Conservation (phyloP, 2,888 invertebrate genomes). For the Drosophila maculinotata region DNA sequence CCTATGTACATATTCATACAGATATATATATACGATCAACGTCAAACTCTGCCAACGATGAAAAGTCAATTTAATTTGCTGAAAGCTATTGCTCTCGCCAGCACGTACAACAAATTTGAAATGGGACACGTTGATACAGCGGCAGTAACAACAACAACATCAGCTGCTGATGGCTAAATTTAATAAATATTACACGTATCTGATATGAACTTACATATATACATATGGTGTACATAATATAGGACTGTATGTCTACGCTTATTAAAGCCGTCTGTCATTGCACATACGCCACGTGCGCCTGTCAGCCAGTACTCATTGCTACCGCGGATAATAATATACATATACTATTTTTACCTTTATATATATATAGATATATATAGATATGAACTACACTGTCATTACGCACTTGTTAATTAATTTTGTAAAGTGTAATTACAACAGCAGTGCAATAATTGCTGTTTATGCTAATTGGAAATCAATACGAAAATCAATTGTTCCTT, state of each 20-base stretch:
- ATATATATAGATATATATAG: conserved; percentile 1
- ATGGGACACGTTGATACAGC: conserved; percentile 62
- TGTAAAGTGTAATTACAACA: conserved; percentile 37
- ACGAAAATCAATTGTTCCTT: conserved; percentile 14
- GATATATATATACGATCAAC: neutral
- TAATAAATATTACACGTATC: conserved; percentile 64
- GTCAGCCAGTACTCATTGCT: conserved; percentile 21
- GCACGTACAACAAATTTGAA: conserved; percentile 72
- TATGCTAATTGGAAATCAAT: conserved; percentile 67
- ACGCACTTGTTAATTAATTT: conserved; percentile 43
- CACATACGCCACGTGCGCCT: conserved; percentile 41
- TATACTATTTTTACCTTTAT: conserved; percentile 2
- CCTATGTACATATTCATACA: neutral
- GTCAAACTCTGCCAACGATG: conserved; percentile 24
- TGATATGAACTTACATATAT: conserved; percentile 12
- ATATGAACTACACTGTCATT: conserved; percentile 3
- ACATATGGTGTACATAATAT: conserved; percentile 5
- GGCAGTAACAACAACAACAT: conserved; percentile 27
- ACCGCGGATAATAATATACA: conserved; percentile 16
- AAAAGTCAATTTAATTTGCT: conserved; percentile 74
- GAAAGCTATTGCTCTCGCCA: conserved; percentile 61
- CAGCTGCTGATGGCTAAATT: conserved; percentile 63
- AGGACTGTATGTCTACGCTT: conserved; percentile 13
- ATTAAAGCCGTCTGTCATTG: conserved; percentile 53
- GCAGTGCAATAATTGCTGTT: conserved; percentile 51